Base-by-base conservation (phyloP, 2,113 vertebrate genomes). In the Pagrus major region DNA sequence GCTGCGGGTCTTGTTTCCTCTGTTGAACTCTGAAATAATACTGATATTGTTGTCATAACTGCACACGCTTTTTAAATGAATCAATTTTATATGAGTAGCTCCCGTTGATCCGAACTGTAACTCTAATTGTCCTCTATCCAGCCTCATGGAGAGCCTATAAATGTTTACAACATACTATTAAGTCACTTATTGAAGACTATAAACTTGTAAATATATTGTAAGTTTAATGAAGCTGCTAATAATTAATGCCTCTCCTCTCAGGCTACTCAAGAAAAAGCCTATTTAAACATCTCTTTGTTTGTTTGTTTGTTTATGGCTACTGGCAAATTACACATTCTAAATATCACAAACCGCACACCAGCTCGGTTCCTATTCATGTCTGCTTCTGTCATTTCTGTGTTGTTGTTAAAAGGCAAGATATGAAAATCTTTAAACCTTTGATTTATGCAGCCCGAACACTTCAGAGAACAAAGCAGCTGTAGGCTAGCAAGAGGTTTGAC, bases 361-460 rank as follows among this genome's bases (percentile, higher is more conserved):
- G 35, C 67, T 21, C 4, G 49, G 56, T 86, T 39, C 9, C 70
- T 58, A 37, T 77, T 85, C 52, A 82, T 46, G 78, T 20, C 35
- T n/a, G 20, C 23, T 23, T 9, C 66, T 80, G 49, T 78, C 59
- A 44, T 72, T 70, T 61, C 52, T 56, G 12, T 84, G 63, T 51
- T 59, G 60, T 42, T 76, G 47, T 81, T 75, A 79, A 83, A 88
- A 82, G 69, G 70, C 59, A 56, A 73, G 85, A 85, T 67, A 89
- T 89, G 80, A 80, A 79, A 89, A 89, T 90, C 84, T 88, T 87
- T 90, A 71, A 83, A 86, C 81, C 88, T 86, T 58, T 80, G 85
- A 90, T 90, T 90, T 86, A 87, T 89, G 87, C 81, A 54, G 42
- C 56, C 5, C 42, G 4, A 76, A 82, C 74, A 87, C 80, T 72